Base-by-base conservation (phyloP, 2,797 vertebrate genomes). In the Hemibagrus guttatus region DNA sequence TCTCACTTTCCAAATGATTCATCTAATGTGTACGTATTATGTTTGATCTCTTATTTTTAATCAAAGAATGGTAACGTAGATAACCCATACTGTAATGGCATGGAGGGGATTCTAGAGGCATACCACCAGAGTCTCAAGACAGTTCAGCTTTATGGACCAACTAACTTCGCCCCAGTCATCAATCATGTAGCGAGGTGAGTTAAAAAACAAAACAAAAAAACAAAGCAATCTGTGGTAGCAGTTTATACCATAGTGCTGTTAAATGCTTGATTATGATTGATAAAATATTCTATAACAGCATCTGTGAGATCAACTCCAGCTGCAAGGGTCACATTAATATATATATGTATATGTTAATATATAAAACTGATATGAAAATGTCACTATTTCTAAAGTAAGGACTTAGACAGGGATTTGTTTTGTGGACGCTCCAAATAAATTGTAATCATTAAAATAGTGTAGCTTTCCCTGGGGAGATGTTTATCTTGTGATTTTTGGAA, bases 121-220 rank as follows among this genome's bases (percentile, higher is more conserved):
- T 99, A 99, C 88, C 98, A 99, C 92, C 95, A 95, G 94, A 98
- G 98, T 94, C 96, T 99, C 92, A 98, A 97, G 94, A 97, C 96
- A 0, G 98, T 99, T 89, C 98, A 99, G 95, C 97, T 99, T 71
- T 99, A 98, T 0, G 98, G 98, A 49, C 98, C 98, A 75, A 99
- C 98, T 89, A 99, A 99, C 93, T 99, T 99, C 0, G 96, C 98
- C 28, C 98, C 98, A 0, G 96, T 99, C 0, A 96, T 99, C 90
- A 99, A 98, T 91, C 97, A 97, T 0, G 98, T 99, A 85, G 98
- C 98, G 39, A 97, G 97, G 98, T 99, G 93, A 89, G 91, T 75
- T 31, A 58, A 88, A 85, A 66, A n/a, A 19, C 28, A 17, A 14
- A 28, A 75, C 46, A 49, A 39, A 39, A 39, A 39, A 39, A 39